Base-by-base conservation (phyloP, 2,888 invertebrate species). In the Rotaria socialis region DNA sequence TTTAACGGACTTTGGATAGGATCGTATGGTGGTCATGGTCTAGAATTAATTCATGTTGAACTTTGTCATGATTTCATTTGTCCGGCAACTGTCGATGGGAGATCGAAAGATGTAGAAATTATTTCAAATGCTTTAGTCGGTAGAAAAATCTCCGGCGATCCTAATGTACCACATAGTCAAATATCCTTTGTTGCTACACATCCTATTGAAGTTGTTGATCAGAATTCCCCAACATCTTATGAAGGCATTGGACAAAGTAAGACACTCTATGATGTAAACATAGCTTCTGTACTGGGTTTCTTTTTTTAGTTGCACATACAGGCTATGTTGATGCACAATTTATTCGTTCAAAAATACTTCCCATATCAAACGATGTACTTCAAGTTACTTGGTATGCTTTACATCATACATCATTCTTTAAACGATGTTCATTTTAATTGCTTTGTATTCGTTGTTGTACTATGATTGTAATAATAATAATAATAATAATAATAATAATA, bases 201-300 rank as follows among this genome's bases (percentile, higher is more conserved):
- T 43, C 47, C 22, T 43, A 43, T 80, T 10, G 47, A 80, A 47
- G 24, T 2, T 8, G 24, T 2, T 2, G 75, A 80, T 22, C 8
- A 22, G 10, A 10, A 80, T 80, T 41, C 47, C 47, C 7, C 75
- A 11, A 19, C 0, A 24, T 43, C 3, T 24, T 80, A 80, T 11
- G 22, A 80, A 24, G 75, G 75, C 22, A 41, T 80, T 80, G 75
- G 75, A 47, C 75, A 80, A 80, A 80, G 75, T 80, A 80, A 5
- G 47, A 41, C 35, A 27, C 35, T 11, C 5, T 27, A 11, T 67
- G 5, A 67, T 47, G 24, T 24, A 19, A 0, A 43, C 8, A n/a
- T 22, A 41, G 3, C 7, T 43, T 0, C 19, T 80, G 10, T 80
- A 7, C 2, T 43, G 24, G 43, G 1, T 80, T 24, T 80, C 24